phyloP scores from a whole-genome alignment of 2,888 invertebrate species.

The Diarsia brunnea region DNA sequence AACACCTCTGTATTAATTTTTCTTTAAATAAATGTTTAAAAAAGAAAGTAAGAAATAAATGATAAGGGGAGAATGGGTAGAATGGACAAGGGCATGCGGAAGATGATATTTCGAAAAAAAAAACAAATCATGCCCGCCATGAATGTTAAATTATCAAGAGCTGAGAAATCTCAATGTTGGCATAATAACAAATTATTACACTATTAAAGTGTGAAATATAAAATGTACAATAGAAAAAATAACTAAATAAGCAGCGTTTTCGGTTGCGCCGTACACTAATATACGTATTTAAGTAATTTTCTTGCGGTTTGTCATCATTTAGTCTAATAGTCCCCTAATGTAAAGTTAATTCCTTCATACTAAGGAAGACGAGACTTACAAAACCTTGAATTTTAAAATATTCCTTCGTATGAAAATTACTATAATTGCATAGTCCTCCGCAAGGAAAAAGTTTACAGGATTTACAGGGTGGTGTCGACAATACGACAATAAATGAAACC shows the following conservation, averaged over 20 bases:
- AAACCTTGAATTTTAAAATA: neutral
- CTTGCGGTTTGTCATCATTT: slow-evolving; percentile 33
- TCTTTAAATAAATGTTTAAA: no score
- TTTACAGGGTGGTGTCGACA: no score
- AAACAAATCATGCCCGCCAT: neutral
- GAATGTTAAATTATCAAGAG: slow-evolving; percentile 26
- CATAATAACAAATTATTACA: slow-evolving; percentile 55
- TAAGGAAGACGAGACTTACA: slow-evolving; percentile 18
- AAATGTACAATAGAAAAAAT: slow-evolving; percentile 46
- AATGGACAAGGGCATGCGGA: neutral
- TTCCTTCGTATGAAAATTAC: neutral
- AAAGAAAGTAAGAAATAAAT: neutral
- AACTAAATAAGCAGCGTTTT: slow-evolving; percentile 45
- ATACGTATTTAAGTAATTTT: slow-evolving; percentile 48
- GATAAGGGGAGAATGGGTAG: neutral
- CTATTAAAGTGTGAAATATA: slow-evolving; percentile 48
- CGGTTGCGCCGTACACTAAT: slow-evolving; percentile 27
- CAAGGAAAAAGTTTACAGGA: neutral
- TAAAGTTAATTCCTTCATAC: slow-evolving; percentile 48
- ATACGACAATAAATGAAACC: no score
- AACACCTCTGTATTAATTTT: no score
- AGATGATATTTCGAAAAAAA: neutral
- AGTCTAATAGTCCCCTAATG: slow-evolving; percentile 48
- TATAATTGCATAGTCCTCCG: neutral
- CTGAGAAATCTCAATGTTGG: slow-evolving; percentile 49